These are phyloP conservation scores for Elysia crispata DNA, from an alignment of 2,888 invertebrate species.

Conservation along the genomic window DNA sequence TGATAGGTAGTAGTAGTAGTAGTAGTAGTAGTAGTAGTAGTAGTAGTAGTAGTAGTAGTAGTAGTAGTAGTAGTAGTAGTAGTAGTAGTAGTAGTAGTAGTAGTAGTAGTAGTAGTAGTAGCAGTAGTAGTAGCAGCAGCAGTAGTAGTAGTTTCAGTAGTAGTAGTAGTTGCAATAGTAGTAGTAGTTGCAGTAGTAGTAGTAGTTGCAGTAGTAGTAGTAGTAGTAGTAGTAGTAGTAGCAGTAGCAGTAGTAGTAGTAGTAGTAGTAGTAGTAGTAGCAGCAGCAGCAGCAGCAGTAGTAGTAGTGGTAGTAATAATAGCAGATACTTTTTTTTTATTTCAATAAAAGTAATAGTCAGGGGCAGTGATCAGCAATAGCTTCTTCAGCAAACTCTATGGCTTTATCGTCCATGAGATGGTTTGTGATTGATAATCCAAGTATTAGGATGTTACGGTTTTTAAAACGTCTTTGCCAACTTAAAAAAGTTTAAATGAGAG, in stretches of 20 bases:
- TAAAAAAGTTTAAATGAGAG: no score
- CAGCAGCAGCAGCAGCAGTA: not conserved
- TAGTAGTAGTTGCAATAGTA: conserved; percentile 23
- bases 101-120: conserved; percentile 32
- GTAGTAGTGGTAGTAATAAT: not conserved
- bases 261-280: not conserved
- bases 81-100: conserved; percentile 38
- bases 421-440: no score
- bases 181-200: conserved; percentile 30
- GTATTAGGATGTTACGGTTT: no score
- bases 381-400: no score
- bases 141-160: conserved; percentile 27
- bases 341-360: no score
- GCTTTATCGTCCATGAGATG: no score
- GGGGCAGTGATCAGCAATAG: no score
- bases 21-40: conserved; percentile 40
- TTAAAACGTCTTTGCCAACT: no score
- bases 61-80: conserved; percentile 35
- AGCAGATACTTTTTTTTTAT: no score
- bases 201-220: conserved; percentile 33
- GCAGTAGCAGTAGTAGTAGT: conserved; percentile 28
- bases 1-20: no score
- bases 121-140: conserved; percentile 22
- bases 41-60: conserved; percentile 27
- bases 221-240: conserved; percentile 34